These are phyloP conservation scores for Bombus terrestris DNA, from an alignment of 1,140 invertebrate species.

Conservation along the genomic window DNA sequence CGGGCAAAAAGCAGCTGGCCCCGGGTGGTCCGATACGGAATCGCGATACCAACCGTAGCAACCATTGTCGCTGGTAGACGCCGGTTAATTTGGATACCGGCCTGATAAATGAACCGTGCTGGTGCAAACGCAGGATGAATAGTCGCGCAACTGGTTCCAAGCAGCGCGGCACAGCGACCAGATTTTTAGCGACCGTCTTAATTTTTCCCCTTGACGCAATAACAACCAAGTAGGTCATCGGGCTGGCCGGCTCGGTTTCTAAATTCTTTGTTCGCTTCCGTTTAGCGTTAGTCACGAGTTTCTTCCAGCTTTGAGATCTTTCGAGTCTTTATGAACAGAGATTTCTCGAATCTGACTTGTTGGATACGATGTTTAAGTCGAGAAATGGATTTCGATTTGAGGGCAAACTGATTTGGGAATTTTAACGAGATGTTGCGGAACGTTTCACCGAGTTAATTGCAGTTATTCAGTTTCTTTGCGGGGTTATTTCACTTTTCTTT, in stretches of 20 bases:
- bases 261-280: conserved; percentile 2
- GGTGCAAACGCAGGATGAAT: conserved; percentile 3
- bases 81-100: conserved; percentile 15
- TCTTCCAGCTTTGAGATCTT: not conserved
- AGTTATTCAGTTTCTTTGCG: too few species aligned
- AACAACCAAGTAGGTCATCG: not conserved
- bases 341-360: too few species aligned
- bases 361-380: too few species aligned
- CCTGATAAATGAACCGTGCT: conserved; percentile 29
- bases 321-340: not conserved
- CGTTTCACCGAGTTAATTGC: too few species aligned
- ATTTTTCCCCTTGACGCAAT: conserved; percentile 15
- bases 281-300: conserved; percentile 2
- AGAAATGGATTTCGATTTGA: too few species aligned
- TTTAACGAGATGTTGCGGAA: too few species aligned
- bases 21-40: conserved; percentile 29
- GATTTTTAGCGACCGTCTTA: conserved; percentile 10
- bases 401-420: too few species aligned
- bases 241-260: conserved; percentile 1
- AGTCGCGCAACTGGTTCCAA: conserved; percentile 11
- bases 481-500: accelerated
- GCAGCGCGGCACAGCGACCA: too few species aligned
- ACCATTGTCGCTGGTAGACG: conserved; percentile 4
- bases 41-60: not conserved
- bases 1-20: conserved; percentile 1